phyloP scores from a whole-genome alignment of 2,888 invertebrate genomes.

The Oconnorella tubifera region DNA sequence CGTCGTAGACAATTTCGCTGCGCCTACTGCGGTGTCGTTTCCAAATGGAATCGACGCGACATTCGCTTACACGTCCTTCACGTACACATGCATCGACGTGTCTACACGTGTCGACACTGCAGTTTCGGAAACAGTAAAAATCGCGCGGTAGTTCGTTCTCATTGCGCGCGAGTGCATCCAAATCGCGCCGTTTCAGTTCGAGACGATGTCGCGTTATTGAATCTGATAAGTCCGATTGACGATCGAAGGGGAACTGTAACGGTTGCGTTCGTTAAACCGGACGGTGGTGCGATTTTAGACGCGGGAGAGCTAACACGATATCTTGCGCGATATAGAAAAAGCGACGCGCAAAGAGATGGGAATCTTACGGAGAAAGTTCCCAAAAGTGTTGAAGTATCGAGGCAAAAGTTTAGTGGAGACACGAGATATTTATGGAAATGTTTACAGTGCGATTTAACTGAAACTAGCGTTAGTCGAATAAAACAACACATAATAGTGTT shows the following conservation, averaged over 20 bases:
- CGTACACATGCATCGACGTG: conserved; percentile 24
- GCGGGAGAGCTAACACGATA: background rate
- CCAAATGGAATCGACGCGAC: conserved; percentile 25
- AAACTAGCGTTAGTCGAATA: conserved; percentile 17
- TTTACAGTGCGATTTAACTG: conserved; percentile 20
- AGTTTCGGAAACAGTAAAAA: conserved; percentile 29
- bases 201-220: conserved; percentile 24
- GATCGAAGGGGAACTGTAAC: conserved; percentile 22
- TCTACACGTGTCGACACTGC: conserved; percentile 28
- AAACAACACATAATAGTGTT: conserved; percentile 24
- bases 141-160: conserved; percentile 19
- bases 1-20: conserved; percentile 22
- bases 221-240: conserved; percentile 22
- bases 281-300: conserved; percentile 19
- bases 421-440: conserved; percentile 20
- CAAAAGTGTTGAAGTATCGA: background rate
- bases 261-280: conserved; percentile 14
- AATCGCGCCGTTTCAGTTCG: conserved; percentile 17
- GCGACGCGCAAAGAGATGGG: background rate
- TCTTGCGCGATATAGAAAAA: background rate
- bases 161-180: conserved; percentile 23
- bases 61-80: conserved; percentile 25
- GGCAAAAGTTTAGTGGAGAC: background rate
- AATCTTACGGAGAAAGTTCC: background rate
- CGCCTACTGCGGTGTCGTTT: conserved; percentile 25